Percentiles rank a stretch among this genome's conserved stretches.
Conservation (phyloP, 2,888 invertebrate species). For the Tiliacea citrago region DNA sequence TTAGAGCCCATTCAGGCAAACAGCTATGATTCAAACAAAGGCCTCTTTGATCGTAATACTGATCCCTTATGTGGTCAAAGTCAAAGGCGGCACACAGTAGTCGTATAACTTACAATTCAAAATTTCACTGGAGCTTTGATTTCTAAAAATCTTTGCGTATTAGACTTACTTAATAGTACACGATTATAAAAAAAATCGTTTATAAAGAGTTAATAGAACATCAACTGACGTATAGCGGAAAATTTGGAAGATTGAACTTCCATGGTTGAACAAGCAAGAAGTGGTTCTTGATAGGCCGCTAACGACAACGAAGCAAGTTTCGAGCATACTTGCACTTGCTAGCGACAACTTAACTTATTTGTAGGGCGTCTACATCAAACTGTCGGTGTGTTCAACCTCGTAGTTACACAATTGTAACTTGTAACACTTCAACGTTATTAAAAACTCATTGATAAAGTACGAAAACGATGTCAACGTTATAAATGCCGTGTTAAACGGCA, state of each 20-base stretch:
- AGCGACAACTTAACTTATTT: background rate
- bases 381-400: background rate
- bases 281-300: conserved; percentile 1
- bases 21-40: conserved; percentile 12
- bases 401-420: background rate
- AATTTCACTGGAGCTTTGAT: background rate
- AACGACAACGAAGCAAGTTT: conserved; percentile 4
- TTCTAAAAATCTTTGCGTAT: background rate
- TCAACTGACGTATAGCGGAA: background rate
- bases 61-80: conserved; percentile 2
- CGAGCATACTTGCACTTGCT: background rate
- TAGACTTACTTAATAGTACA: background rate
- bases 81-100: background rate
- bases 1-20: conserved; percentile 4
- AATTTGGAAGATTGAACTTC: background rate
- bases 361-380: background rate
- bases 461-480: background rate
- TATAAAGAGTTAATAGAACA: too few species aligned
- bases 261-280: background rate
- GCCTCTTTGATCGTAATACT: conserved; percentile 11
- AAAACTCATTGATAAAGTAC: conserved; percentile 3
- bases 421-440: background rate
- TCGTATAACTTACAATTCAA: too few species aligned
- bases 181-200: background rate
- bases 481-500: too few species aligned